Conservation (phyloP, 2,113 vertebrate species). For the Calyptommatus sinebrachiatus region DNA sequence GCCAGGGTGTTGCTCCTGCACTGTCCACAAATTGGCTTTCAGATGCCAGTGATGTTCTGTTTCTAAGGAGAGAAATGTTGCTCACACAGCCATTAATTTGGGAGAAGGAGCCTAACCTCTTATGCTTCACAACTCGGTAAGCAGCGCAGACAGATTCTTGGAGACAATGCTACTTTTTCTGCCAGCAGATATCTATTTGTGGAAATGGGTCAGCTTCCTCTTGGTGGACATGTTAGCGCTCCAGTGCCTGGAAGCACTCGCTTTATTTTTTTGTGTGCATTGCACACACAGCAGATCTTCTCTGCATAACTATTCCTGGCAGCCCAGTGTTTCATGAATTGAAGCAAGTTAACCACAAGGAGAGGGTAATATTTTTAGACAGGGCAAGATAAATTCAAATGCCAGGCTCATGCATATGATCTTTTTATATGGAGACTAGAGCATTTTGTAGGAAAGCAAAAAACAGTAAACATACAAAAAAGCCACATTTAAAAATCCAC, state of each 20-base stretch:
- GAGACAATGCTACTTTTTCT: conserved; percentile 74
- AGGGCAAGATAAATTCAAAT: conserved; percentile 45
- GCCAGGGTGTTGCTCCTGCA: conserved; percentile 41
- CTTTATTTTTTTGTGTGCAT: conserved; percentile 40
- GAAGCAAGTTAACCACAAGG: conserved; percentile 64
- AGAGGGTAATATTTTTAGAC: conserved; percentile 65
- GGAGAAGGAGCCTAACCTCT: conserved; percentile 57
- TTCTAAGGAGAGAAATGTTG: conserved; percentile 41
- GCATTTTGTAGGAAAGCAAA: conserved; percentile 28
- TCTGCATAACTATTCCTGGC: conserved; percentile 65
- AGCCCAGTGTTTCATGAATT: conserved; percentile 67
- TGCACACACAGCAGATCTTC: conserved; percentile 30
- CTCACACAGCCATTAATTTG: conserved; percentile 48
- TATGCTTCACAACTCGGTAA: conserved; percentile 68
- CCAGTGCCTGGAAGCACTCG: conserved; percentile 59
- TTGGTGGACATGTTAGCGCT: conserved; percentile 54
- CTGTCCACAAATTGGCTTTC: conserved; percentile 46
- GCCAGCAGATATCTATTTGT: conserved; percentile 75
- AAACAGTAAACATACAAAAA: conserved; percentile 4
- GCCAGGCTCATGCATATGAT: conserved; percentile 18
- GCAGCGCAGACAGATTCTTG: conserved; percentile 59
- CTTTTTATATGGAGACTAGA: conserved; percentile 39
- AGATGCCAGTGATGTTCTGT: conserved; percentile 42
- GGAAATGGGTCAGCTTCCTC: conserved; percentile 77
- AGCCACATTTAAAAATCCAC: background rate